Conservation (phyloP, 2,797 vertebrate genomes). For the Leucoraja ocellata region DNA sequence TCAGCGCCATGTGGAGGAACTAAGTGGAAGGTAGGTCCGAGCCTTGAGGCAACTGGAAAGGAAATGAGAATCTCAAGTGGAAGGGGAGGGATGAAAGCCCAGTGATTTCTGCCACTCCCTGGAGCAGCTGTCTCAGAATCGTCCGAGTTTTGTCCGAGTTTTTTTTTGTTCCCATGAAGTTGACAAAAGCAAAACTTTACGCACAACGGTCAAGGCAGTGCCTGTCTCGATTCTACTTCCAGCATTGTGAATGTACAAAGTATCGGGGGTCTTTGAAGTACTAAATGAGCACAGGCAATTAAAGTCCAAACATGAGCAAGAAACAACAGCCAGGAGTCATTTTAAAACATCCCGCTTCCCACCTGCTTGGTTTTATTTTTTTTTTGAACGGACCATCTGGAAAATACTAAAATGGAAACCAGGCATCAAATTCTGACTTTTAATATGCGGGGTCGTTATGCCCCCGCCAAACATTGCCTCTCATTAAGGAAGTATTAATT, state of each 20-base stretch:
- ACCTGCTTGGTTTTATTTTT: conserved; percentile 11
- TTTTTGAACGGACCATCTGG: conserved; percentile 5
- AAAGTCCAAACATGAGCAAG: background rate
- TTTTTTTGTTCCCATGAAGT: background rate
- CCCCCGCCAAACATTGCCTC: background rate
- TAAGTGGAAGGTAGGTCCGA: conserved; percentile 27
- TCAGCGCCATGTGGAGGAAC: conserved; percentile 22
- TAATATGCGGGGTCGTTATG: background rate
- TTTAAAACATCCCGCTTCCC: background rate
- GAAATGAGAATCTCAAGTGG: background rate
- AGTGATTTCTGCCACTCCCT: background rate
- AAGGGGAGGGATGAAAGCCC: conserved; percentile 5
- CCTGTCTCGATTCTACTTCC: background rate
- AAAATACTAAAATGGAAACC: conserved; percentile 6
- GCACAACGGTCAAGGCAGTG: background rate
- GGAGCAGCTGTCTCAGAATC: background rate
- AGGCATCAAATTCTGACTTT: conserved; percentile 5
- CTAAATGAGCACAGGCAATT: background rate
- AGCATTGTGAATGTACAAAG: background rate
- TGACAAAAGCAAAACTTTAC: background rate
- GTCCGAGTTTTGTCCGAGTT: background rate
- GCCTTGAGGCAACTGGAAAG: conserved; percentile 29
- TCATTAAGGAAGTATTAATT: background rate
- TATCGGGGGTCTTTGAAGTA: background rate
- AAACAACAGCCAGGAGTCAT: background rate